phyloP scores from a whole-genome alignment of 2,797 vertebrate genomes.

The Diplodus puntazzo region DNA sequence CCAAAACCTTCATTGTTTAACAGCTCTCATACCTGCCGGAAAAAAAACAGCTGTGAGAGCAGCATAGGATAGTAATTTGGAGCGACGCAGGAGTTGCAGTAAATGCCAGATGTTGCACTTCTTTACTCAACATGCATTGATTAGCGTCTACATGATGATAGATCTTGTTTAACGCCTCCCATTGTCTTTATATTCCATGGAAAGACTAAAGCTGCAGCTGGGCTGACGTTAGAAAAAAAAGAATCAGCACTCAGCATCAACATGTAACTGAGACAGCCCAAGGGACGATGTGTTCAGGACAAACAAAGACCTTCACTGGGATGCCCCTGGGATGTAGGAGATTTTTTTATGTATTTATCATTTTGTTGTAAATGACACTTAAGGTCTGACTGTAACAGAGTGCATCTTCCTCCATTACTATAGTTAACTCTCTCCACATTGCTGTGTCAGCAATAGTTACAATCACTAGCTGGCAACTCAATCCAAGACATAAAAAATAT shows the following conservation, averaged over 20 bases:
- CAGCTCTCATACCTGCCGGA: slow-evolving; percentile 15
- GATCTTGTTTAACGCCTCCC: not conserved
- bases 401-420: too few relatives aligned
- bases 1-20: not conserved
- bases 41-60: slow-evolving; percentile 36
- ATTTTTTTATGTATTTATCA: too few relatives aligned
- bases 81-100: slow-evolving; percentile 31
- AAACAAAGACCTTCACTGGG: too few relatives aligned
- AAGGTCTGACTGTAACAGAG: too few relatives aligned
- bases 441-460: too few relatives aligned
- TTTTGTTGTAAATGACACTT: too few relatives aligned
- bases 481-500: too few relatives aligned
- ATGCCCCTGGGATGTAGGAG: too few relatives aligned
- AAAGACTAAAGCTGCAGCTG: not conserved
- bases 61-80: slow-evolving; percentile 20
- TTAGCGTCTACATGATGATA: slow-evolving; percentile 8
- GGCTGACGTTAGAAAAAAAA: not conserved
- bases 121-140: slow-evolving; percentile 2
- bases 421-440: too few relatives aligned
- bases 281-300: too few relatives aligned
- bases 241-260: not conserved
- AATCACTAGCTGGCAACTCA: too few relatives aligned
- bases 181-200: not conserved
- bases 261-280: not conserved
- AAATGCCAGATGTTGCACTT: slow-evolving; percentile 56